Evolutionary conservation across 1,140 invertebrate species (phyloP).

Genomic region (Lasioglossum baleicum): DNA sequence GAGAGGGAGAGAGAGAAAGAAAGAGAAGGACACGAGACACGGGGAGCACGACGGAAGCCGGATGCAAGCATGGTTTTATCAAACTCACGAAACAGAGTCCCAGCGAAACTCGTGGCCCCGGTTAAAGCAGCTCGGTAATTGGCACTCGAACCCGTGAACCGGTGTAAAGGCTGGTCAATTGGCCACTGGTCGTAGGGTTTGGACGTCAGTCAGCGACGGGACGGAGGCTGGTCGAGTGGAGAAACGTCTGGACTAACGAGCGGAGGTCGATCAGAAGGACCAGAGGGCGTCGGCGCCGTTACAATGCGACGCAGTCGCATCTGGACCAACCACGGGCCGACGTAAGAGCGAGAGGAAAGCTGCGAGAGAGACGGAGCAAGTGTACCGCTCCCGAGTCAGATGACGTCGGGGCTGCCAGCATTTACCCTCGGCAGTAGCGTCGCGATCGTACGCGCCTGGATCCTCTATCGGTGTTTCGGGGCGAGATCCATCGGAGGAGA

Average conservation of each 20-base stretch:
- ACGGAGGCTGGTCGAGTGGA: slow-evolving; percentile 48
- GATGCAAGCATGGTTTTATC: no score
- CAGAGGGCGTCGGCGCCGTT: slow-evolving; percentile 63
- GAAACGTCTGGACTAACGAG: slow-evolving; percentile 44
- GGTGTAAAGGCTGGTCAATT: not conserved
- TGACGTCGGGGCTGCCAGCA: not conserved
- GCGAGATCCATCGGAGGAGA: not conserved
- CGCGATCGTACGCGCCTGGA: slow-evolving; percentile 12
- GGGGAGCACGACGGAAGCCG: no score
- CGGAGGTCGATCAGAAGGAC: slow-evolving; percentile 31
- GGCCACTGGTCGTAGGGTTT: not conserved
- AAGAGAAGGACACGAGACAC: no score
- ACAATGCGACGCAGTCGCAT: slow-evolving; percentile 62
- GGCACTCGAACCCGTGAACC: not conserved
- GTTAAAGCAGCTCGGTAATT: no score
- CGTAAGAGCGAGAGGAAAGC: slow-evolving; percentile 20
- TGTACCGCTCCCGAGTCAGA: not conserved
- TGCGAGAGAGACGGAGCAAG: slow-evolving; percentile 9
- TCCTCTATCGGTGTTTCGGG: not conserved
- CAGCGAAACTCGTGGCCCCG: not conserved
- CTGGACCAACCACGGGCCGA: slow-evolving; percentile 48
- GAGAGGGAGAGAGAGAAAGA: no score
- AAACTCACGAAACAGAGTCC: not conserved
- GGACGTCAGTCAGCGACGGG: not conserved
- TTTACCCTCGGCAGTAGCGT: slow-evolving; percentile 30